phyloP scores from a whole-genome alignment of 2,888 invertebrate genomes.

The Volucella inanis region DNA sequence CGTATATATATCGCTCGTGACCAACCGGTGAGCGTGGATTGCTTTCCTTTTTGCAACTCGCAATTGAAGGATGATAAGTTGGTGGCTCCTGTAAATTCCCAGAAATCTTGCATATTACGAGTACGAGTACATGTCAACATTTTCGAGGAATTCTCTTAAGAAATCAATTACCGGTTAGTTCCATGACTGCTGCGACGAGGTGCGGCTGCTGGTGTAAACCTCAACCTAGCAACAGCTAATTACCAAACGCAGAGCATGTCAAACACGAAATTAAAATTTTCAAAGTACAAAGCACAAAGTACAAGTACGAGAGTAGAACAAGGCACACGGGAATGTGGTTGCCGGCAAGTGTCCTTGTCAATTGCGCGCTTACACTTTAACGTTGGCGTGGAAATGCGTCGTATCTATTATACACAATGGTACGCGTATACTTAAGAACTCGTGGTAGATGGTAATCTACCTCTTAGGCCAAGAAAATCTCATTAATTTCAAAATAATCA shows the following conservation, averaged over 20 bases:
- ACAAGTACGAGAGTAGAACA: not conserved
- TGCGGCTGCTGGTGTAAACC: not conserved
- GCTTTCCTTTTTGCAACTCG: not conserved
- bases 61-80: not conserved
- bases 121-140: not conserved
- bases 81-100: not conserved
- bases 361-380: not conserved
- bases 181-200: conserved; percentile 20
- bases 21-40: no score
- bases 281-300: conserved; percentile 11
- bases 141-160: conserved; percentile 12
- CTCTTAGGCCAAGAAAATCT: conserved; percentile 41
- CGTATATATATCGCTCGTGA: no score
- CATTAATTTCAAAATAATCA: conserved; percentile 59
- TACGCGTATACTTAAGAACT: not conserved
- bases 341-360: conserved; percentile 39
- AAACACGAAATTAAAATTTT: conserved; percentile 55
- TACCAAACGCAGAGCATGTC: conserved; percentile 41
- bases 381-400: conserved; percentile 39
- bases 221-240: conserved; percentile 51
- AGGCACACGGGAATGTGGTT: conserved; percentile 22
- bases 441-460: conserved; percentile 8
- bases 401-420: not conserved
- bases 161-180: conserved; percentile 61
- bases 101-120: conserved; percentile 5